Percentiles rank a stretch among this genome's conserved stretches.
Conservation (phyloP, 2,797 vertebrate species). For the Helicolenus hilgendorfi region DNA sequence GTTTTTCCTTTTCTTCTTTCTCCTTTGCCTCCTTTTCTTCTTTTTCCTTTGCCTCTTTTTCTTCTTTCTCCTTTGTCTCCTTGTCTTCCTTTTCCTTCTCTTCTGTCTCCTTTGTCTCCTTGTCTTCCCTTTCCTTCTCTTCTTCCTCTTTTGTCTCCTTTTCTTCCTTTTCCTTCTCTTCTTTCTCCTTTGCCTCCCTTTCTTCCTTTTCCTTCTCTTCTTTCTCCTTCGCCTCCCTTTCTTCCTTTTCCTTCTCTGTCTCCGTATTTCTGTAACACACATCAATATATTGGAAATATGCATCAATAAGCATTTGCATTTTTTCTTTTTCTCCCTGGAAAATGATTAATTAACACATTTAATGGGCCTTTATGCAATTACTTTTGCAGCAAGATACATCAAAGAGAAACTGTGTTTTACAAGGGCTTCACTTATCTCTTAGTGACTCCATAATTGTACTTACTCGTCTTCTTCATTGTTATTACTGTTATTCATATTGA, state of each 20-base stretch:
- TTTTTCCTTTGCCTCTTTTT: conserved; percentile 75
- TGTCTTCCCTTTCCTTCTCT: conserved; percentile 8
- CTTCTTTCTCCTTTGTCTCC: background rate
- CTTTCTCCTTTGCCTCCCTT: background rate
- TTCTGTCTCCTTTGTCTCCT: conserved; percentile 69
- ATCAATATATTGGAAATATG: background rate
- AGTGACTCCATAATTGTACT: conserved; percentile 34
- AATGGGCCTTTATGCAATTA: background rate
- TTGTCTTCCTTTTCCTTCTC: conserved; percentile 59
- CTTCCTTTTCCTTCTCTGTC: conserved; percentile 25
- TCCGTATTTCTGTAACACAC: conserved; percentile 65
- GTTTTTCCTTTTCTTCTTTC: conserved; percentile 78
- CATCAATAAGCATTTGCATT: background rate
- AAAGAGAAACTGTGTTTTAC: background rate
- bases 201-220: conserved; percentile 28
- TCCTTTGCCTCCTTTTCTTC: conserved; percentile 79
- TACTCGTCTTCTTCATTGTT: conserved; percentile 91
- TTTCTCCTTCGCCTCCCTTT: fast-evolving
- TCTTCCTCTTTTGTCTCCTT: no score
- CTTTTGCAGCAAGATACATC: background rate
- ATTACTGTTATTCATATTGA: conserved; percentile 95
- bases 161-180: background rate
- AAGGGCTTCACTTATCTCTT: background rate
- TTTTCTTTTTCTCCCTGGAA: conserved; percentile 67
- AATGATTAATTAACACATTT: conserved; percentile 18